A percentile compares a stretch with the other conserved stretches of the same genome.
phyloP scores from a whole-genome alignment of 2,888 invertebrate genomes.

The Archaeoteleia sp. region DNA sequence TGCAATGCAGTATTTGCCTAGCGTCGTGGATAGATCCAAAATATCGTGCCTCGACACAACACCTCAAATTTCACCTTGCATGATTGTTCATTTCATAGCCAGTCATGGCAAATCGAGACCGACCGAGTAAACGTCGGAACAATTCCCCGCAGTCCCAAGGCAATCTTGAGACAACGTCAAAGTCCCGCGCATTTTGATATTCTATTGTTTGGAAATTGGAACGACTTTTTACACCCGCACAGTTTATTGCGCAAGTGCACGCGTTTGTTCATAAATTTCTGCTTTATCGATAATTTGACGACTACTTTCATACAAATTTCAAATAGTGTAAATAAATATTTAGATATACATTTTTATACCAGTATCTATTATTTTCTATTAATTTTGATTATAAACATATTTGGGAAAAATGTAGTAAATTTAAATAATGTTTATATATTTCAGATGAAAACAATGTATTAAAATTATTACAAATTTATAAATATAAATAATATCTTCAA shows the following conservation, averaged over 20 bases:
- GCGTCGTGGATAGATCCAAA: too few species aligned
- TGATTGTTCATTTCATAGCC: slow-evolving; percentile 15
- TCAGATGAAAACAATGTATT: too few species aligned
- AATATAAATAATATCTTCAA: too few species aligned
- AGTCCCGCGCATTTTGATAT: slow-evolving; percentile 30
- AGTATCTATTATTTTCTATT: too few species aligned
- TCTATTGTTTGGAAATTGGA: slow-evolving; percentile 16
- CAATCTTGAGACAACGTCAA: slow-evolving; percentile 32
- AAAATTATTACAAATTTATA: too few species aligned
- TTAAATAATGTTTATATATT: too few species aligned
- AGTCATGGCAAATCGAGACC: slow-evolving; percentile 18
- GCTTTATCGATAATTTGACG: slow-evolving; percentile 26
- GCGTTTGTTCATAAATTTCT: slow-evolving; percentile 13
- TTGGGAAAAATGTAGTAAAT: too few species aligned
- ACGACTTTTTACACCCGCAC: slow-evolving; percentile 12
- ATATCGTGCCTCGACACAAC: too few species aligned
- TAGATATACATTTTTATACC: too few species aligned
- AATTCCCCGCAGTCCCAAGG: slow-evolving; percentile 27
- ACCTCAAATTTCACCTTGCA: slow-evolving; percentile 13
- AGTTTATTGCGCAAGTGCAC: slow-evolving; percentile 11
- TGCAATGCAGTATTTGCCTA: too few species aligned
- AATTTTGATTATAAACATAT: too few species aligned
- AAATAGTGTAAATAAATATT: too few species aligned
- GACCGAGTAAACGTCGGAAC: slow-evolving; percentile 14
- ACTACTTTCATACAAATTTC: slow-evolving; percentile 13